Percentiles rank a stretch among this genome's conserved stretches.
Evolutionary conservation across 2,113 vertebrate genomes (phyloP).

Genomic region (Lycaon pictus): DNA sequence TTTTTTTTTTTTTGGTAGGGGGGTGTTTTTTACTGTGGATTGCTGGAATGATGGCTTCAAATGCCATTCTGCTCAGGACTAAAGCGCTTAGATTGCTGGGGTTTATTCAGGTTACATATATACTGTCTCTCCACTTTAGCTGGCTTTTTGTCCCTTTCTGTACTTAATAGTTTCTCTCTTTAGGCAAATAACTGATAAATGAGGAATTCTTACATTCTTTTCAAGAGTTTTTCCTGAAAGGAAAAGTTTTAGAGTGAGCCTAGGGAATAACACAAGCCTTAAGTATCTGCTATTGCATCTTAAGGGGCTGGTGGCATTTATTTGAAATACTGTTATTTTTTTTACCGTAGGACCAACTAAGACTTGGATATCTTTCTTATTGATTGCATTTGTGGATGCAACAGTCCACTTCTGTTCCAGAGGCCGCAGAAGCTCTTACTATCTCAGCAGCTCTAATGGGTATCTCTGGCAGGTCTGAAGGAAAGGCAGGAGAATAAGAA

Average conservation of each 20-base stretch:
- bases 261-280: neutral
- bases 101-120: neutral
- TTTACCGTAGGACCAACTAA: neutral
- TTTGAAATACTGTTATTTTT: neutral
- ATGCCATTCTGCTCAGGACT: neutral
- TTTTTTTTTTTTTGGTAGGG: neutral
- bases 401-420: neutral
- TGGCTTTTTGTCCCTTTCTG: neutral
- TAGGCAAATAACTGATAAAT: neutral
- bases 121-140: neutral
- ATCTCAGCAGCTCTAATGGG: neutral
- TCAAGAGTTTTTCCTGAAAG: constrained; percentile 10
- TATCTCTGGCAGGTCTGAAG: neutral
- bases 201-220: constrained; percentile 5
- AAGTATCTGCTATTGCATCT: neutral
- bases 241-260: neutral
- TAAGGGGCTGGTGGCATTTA: neutral
- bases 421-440: neutral
- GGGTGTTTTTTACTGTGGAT: neutral
- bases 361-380: neutral
- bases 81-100: neutral
- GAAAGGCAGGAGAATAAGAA: neutral
- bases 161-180: neutral
- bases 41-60: neutral
- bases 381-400: neutral